Conservation (phyloP, 2,797 vertebrate species). For the Prunella strophiata region DNA sequence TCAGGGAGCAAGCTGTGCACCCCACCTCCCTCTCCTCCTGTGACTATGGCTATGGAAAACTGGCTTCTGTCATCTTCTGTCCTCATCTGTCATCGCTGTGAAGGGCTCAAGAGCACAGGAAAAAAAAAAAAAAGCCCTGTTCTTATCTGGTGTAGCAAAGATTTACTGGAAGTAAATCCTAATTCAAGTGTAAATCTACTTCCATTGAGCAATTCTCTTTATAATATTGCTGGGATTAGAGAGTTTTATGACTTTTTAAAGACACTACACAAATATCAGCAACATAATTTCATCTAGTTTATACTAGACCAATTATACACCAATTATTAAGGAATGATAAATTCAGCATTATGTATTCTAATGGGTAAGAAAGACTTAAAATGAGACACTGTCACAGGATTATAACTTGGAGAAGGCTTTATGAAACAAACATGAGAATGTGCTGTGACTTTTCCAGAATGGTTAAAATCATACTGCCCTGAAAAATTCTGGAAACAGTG, state of each 20-base stretch:
- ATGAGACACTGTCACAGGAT: slow-evolving; percentile 50
- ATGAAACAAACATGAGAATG: slow-evolving; percentile 63
- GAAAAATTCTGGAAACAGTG: slow-evolving; percentile 59
- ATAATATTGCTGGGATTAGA: slow-evolving; percentile 61
- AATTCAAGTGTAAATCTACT: slow-evolving; percentile 59
- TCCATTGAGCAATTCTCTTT: slow-evolving; percentile 39
- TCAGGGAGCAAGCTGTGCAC: not conserved
- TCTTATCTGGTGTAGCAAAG: slow-evolving; percentile 56
- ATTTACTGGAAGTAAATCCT: slow-evolving; percentile 63
- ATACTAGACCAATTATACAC: not conserved
- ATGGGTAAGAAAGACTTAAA: slow-evolving; percentile 65
- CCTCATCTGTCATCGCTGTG: not conserved
- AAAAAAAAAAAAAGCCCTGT: slow-evolving; percentile 37
- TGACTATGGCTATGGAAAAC: slow-evolving; percentile 56
- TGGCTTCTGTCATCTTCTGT: not conserved
- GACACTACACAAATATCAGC: slow-evolving; percentile 59
- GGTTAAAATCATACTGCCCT: slow-evolving; percentile 70
- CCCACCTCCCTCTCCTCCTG: not conserved
- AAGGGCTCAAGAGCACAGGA: slow-evolving; percentile 40
- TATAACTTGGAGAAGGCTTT: slow-evolving; percentile 59
- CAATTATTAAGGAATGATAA: slow-evolving; percentile 66
- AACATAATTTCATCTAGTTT: slow-evolving; percentile 66
- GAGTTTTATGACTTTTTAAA: slow-evolving; percentile 41
- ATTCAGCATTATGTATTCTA: slow-evolving; percentile 57
- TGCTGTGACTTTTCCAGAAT: slow-evolving; percentile 54